Conservation (phyloP, 2,797 vertebrate species). For the Neoniphon sammara region DNA sequence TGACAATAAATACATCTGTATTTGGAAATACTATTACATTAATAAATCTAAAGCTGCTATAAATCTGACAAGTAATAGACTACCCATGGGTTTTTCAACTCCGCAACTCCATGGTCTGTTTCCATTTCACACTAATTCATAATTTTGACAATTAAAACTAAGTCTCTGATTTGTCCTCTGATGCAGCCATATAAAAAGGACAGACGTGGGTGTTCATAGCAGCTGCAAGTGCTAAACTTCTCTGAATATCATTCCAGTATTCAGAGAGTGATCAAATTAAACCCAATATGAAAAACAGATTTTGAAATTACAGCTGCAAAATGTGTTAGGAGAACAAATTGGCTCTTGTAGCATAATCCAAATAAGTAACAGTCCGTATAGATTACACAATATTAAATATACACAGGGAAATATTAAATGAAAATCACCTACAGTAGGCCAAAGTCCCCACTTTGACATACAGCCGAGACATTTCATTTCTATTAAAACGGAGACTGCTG, state of each 20-base stretch:
- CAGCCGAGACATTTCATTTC: constrained; percentile 64
- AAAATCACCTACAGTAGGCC: constrained; percentile 49
- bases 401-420: constrained; percentile 51
- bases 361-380: constrained; percentile 63
- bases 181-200: constrained; percentile 59
- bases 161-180: constrained; percentile 60
- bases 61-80: constrained; percentile 70
- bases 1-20: constrained; percentile 76
- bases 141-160: constrained; percentile 73
- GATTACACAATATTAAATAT: constrained; percentile 63
- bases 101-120: constrained; percentile 61
- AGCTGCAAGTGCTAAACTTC: constrained; percentile 70
- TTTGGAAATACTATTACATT: constrained; percentile 77
- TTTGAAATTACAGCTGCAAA: constrained; percentile 62
- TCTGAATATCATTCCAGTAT: constrained; percentile 54
- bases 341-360: constrained; percentile 53
- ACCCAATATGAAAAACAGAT: constrained; percentile 62
- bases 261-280: constrained; percentile 57
- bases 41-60: constrained; percentile 73
- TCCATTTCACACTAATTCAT: constrained; percentile 73
- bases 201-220: constrained; percentile 61
- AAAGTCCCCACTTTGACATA: constrained; percentile 54
- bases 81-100: constrained; percentile 65
- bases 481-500: constrained; percentile 64
- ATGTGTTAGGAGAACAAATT: constrained; percentile 61